These are phyloP conservation scores for Apogon hyalosoma DNA, from an alignment of 2,797 vertebrate species.

Conservation along the genomic window DNA sequence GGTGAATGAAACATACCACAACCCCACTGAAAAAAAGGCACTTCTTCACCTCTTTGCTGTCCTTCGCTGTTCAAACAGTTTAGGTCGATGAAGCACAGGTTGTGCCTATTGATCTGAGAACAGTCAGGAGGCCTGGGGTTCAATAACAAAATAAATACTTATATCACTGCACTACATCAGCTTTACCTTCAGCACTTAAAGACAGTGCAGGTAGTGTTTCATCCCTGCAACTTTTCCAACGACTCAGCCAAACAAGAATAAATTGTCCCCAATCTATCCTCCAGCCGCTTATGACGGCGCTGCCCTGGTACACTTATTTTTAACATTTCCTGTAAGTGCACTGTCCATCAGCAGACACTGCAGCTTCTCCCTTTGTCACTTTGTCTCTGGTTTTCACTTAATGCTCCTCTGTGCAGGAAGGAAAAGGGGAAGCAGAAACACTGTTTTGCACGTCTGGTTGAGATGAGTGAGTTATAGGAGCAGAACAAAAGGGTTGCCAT, in stretches of 20 bases:
- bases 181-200: not conserved
- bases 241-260: slow-evolving; percentile 58
- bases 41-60: not conserved
- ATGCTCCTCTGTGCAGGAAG: slow-evolving; percentile 41
- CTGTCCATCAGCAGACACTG: slow-evolving; percentile 25
- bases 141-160: slow-evolving; percentile 32
- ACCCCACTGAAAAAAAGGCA: not conserved
- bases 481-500: slow-evolving; percentile 15
- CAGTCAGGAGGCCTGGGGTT: slow-evolving; percentile 17
- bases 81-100: slow-evolving; percentile 19
- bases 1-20: slow-evolving; percentile 10
- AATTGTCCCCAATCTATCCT: slow-evolving; percentile 40
- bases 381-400: slow-evolving; percentile 11
- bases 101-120: slow-evolving; percentile 41
- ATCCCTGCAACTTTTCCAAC: slow-evolving; percentile 22
- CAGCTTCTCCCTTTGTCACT: not conserved
- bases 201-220: slow-evolving; percentile 29
- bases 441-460: slow-evolving; percentile 25
- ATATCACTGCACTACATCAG: slow-evolving; percentile 23
- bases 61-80: slow-evolving; percentile 22
- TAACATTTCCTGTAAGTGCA: slow-evolving; percentile 17
- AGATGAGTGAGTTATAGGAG: slow-evolving; percentile 41
- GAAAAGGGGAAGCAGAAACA: slow-evolving; percentile 15
- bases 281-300: slow-evolving; percentile 2
- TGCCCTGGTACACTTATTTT: slow-evolving; percentile 38